Base-by-base conservation (phyloP, 2,113 vertebrate species). In the Mus pahari region DNA sequence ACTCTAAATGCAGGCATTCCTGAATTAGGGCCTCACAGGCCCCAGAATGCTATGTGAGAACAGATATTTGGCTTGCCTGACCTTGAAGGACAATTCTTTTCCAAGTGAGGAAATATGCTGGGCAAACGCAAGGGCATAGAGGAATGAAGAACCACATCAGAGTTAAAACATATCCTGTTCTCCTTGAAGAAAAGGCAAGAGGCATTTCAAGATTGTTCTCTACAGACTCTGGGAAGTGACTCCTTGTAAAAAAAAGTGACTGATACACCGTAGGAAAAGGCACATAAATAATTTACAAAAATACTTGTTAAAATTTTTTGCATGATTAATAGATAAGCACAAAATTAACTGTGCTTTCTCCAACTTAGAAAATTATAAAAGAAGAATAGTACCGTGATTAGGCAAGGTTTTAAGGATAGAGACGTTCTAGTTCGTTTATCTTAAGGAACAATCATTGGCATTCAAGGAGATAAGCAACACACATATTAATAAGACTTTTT, bases 361-460 rank as follows among this genome's bases (percentile, higher is more conserved):
- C n/a, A 53, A 91, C 26, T 71, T 92, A 74, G 20, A 17, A 90
- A 86, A 83, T 36, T 50, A 90, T 2, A 19, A 90, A 66, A 66
- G 64, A 94, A 95, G 24, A 79, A 92, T 22, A 58, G 16, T 68
- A 89, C 26, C 71, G 17, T 78, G 17, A 87, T 77, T 95, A 87
- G 13, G 16, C 36, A 88, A 73, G 31, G 20, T 7, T 75, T 17
- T 71, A 19, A 42, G 12, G 39, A 45, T 81, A 95, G 78, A 36
- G 16, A 89, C 26, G 92, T 89, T 95, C 86, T 81, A 73, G 7
- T 39, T 22, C 45, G 75, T 88, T 75, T 70, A 81, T 48, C 8
- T 3, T 77, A 96, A 95, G 17, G 6, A 96, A 91, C 77, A 95
- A 66, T 92, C 24, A 92, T 77, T 94, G 36, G 1, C 33, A 22